Evolutionary conservation across 2,113 vertebrate genomes (phyloP).

Genomic region (Acinonyx jubatus): DNA sequence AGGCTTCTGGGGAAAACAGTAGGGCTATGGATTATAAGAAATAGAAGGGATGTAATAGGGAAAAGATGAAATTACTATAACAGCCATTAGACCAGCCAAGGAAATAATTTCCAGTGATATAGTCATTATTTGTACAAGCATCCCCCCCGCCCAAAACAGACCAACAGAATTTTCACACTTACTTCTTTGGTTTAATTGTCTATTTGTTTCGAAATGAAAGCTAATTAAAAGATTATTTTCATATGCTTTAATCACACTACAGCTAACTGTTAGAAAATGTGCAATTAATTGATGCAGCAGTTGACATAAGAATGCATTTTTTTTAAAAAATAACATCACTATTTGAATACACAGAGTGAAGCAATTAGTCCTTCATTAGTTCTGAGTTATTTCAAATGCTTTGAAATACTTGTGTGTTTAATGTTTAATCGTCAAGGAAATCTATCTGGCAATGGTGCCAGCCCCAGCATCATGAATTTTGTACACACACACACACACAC

Average conservation of each 20-base stretch:
- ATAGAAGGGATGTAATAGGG: constrained; percentile 38
- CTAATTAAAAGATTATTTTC: constrained; percentile 85
- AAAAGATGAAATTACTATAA: constrained; percentile 59
- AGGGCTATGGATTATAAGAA: constrained; percentile 39
- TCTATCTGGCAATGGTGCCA: constrained; percentile 77
- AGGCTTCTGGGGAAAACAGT: constrained; percentile 60
- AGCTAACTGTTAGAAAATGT: constrained; percentile 83
- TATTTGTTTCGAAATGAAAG: constrained; percentile 81
- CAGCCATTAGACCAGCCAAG: constrained; percentile 50
- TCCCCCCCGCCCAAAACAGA: constrained; percentile 32
- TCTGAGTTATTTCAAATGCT: constrained; percentile 83
- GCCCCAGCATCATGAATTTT: constrained; percentile 72
- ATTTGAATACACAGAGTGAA: constrained; percentile 82
- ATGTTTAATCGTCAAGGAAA: constrained; percentile 85
- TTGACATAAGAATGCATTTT: constrained; percentile 84
- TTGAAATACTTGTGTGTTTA: constrained; percentile 84
- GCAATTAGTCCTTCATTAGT: constrained; percentile 88
- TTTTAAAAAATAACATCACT: constrained; percentile 80
- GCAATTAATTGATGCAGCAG: constrained; percentile 85
- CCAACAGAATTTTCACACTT: constrained; percentile 75
- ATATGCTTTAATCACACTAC: constrained; percentile 83
- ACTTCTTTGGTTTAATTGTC: constrained; percentile 75
- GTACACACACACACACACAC: too few species aligned
- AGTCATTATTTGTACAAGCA: constrained; percentile 72
- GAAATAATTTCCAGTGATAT: constrained; percentile 70